Evolutionary conservation across 2,888 invertebrate genomes (phyloP).

Genomic region (Melitaea athalia): DNA sequence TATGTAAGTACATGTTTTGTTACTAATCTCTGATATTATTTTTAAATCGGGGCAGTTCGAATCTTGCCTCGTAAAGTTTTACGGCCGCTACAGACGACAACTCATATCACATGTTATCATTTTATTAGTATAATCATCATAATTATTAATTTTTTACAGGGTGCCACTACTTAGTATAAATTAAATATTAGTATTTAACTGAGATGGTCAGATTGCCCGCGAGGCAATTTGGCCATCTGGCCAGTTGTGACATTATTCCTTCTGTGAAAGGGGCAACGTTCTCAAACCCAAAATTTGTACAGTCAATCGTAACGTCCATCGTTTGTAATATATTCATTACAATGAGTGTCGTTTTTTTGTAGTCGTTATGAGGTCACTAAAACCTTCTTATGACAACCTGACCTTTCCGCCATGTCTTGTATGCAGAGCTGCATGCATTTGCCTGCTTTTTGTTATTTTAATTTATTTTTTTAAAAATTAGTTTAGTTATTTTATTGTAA

Average conservation of each 20-base stretch:
- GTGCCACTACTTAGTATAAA: constrained; percentile 68
- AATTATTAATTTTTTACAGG: constrained; percentile 82
- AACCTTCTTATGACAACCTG: constrained; percentile 86
- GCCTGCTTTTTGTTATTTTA: constrained; percentile 87
- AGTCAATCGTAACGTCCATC: constrained; percentile 80
- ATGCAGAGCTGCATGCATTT: constrained; percentile 85
- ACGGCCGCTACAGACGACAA: constrained; percentile 70
- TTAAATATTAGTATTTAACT: constrained; percentile 69
- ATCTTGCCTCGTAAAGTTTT: constrained; percentile 48
- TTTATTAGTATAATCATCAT: constrained; percentile 66
- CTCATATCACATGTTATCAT: constrained; percentile 68
- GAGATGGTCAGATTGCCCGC: constrained; percentile 72
- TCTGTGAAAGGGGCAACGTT: constrained; percentile 94
- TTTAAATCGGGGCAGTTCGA: constrained; percentile 66
- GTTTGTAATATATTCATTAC: constrained; percentile 82
- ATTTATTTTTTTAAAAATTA: constrained; percentile 78
- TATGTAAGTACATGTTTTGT: constrained; percentile 82
- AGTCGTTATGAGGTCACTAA: constrained; percentile 80
- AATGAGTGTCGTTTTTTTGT: constrained; percentile 88
- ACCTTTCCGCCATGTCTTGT: constrained; percentile 85
- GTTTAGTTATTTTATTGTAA: constrained; percentile 81
- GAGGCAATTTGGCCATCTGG: constrained; percentile 79
- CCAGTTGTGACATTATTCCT: constrained; percentile 92
- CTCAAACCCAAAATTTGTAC: constrained; percentile 80
- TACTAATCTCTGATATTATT: constrained; percentile 78